Percentiles rank a stretch among this genome's conserved stretches.
phyloP scores from a whole-genome alignment of 2,113 vertebrate species.

The Oreochromis niloticus region DNA sequence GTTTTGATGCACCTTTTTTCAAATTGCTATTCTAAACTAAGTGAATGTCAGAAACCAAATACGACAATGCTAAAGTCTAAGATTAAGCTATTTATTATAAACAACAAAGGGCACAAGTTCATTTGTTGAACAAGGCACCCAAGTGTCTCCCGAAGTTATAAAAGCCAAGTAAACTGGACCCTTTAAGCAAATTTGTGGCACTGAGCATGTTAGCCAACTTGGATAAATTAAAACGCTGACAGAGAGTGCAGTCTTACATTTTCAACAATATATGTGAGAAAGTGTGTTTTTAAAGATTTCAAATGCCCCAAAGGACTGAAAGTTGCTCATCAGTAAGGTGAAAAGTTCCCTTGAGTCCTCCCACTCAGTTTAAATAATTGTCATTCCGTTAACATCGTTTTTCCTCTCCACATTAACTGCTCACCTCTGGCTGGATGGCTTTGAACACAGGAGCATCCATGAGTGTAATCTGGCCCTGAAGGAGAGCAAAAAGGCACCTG shows the following conservation, averaged over 20 bases:
- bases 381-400: not conserved
- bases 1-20: not conserved
- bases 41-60: not conserved
- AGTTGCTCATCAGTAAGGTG: not conserved
- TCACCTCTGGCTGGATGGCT: conserved; percentile 98
- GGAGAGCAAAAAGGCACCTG: conserved; percentile 12
- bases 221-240: not conserved
- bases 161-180: not conserved
- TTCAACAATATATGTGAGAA: not conserved
- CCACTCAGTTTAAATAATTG: not conserved
- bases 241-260: not conserved
- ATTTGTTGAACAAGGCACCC: not conserved
- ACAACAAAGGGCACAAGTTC: not conserved
- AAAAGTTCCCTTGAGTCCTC: not conserved
- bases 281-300: not conserved
- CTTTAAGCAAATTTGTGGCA: too few species aligned
- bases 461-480: conserved; percentile 95
- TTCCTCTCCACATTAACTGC: not conserved
- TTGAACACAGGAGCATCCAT: conserved; percentile 98
- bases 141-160: not conserved
- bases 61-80: not conserved
- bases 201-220: too few species aligned
- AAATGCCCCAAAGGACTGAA: not conserved
- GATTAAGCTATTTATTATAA: not conserved
- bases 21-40: not conserved